Conservation (phyloP, 2,113 vertebrate species). For the Typhlomys cinereus region DNA sequence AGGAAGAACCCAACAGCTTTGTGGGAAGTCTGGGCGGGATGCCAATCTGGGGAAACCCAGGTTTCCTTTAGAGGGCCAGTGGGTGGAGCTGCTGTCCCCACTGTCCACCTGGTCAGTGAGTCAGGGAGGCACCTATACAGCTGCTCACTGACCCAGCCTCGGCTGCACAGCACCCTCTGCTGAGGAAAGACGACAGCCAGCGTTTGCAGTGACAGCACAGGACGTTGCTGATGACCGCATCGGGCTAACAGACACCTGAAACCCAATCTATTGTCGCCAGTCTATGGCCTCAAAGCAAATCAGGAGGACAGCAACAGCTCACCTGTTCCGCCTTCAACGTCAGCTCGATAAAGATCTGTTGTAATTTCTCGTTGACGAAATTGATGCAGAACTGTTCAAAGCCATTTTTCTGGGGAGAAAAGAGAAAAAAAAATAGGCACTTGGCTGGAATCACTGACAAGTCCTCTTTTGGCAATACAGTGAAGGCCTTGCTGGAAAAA, state of each 20-base stretch:
- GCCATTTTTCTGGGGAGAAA: slow-evolving; percentile 94
- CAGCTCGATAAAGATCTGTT: slow-evolving; percentile 99
- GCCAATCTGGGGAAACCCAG: slow-evolving; percentile 1
- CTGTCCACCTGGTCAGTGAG: slow-evolving; percentile 71
- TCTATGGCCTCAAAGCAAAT: not conserved
- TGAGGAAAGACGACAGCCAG: slow-evolving; percentile 13
- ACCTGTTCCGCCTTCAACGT: slow-evolving; percentile 99
- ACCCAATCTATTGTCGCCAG: not conserved
- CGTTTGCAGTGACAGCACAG: slow-evolving; percentile 1
- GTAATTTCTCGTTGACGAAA: slow-evolving; percentile 98
- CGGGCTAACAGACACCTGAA: slow-evolving; percentile 62
- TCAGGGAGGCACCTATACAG: slow-evolving; percentile 72
- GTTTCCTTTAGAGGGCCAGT: slow-evolving; percentile 36
- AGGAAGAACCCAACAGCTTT: not conserved
- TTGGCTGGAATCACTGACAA: slow-evolving; percentile 44
- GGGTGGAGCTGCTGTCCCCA: slow-evolving; percentile 46
- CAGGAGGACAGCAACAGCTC: slow-evolving; percentile 52
- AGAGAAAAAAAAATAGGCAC: slow-evolving; percentile 57
- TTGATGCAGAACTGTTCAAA: slow-evolving; percentile 99
- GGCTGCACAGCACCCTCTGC: slow-evolving; percentile 2
- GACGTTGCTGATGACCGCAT: slow-evolving; percentile 47
- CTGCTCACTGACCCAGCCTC: slow-evolving; percentile 52
- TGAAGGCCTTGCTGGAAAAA: not conserved
- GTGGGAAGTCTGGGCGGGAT: not conserved
- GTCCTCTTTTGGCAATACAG: slow-evolving; percentile 22